Conservation (phyloP, 2,797 vertebrate genomes). For the Helostoma temminkii region DNA sequence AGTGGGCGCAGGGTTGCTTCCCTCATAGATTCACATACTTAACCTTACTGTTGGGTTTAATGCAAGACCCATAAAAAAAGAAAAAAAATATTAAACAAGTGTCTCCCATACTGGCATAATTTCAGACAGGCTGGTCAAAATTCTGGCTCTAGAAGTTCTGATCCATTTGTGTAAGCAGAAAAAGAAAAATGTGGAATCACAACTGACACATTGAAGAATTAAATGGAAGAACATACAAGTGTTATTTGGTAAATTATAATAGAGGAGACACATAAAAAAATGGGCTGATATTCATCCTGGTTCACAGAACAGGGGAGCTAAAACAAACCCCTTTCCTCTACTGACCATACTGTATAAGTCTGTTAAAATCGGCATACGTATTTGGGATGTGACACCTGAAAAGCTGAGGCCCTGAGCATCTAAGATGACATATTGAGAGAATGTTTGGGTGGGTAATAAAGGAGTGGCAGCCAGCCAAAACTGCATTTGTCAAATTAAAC, state of each 20-base stretch:
- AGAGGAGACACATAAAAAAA: slow-evolving; percentile 40
- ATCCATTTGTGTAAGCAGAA: slow-evolving; percentile 24
- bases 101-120: slow-evolving; percentile 41
- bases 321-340: slow-evolving; percentile 44
- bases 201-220: slow-evolving; percentile 41
- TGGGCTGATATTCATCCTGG: slow-evolving; percentile 41
- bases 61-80: slow-evolving; percentile 33
- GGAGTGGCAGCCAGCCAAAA: slow-evolving; percentile 29
- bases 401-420: slow-evolving; percentile 84
- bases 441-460: slow-evolving; percentile 45
- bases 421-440: slow-evolving; percentile 58
- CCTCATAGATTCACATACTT: slow-evolving; percentile 29
- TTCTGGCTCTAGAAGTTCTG: slow-evolving; percentile 35
- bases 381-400: slow-evolving; percentile 81
- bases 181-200: slow-evolving; percentile 33
- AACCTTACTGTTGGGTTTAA: slow-evolving; percentile 43
- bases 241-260: slow-evolving; percentile 60
- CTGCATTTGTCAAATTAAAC: slow-evolving; percentile 60
- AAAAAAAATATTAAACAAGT: neutral
- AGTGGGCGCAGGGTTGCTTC: slow-evolving; percentile 15
- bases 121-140: slow-evolving; percentile 52
- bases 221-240: slow-evolving; percentile 67
- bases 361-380: slow-evolving; percentile 37
- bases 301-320: slow-evolving; percentile 33
- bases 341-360: slow-evolving; percentile 51